These are phyloP conservation scores for Ranitomeya variabilis DNA, from an alignment of 2,113 vertebrate genomes.

Conservation along the genomic window DNA sequence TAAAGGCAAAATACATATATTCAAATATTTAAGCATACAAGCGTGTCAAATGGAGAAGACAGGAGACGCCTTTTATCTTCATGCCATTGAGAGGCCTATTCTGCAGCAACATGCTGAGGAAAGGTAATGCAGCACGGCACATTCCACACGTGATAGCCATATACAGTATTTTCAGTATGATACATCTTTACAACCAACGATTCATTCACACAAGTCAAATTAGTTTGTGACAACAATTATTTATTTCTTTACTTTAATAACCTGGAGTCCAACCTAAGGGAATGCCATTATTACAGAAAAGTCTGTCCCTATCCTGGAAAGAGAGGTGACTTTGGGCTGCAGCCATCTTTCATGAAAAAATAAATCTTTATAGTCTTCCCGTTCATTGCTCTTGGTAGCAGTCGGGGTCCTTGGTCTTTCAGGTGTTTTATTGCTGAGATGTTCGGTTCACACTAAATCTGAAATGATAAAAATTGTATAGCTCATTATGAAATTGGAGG, in stretches of 20 bases:
- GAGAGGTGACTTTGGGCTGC: not conserved
- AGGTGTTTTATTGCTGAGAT: no score
- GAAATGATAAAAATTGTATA: no score
- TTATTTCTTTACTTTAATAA: not conserved
- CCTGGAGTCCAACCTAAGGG: not conserved
- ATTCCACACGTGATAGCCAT: not conserved
- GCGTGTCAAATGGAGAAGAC: conserved; percentile 90
- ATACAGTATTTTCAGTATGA: not conserved
- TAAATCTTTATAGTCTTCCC: not conserved
- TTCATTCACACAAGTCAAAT: not conserved
- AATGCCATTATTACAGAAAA: not conserved
- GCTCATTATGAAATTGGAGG: no score
- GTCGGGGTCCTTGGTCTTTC: not conserved
- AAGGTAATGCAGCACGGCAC: conserved; percentile 71
- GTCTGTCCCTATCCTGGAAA: not conserved
- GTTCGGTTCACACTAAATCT: no score
- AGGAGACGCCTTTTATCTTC: conserved; percentile 83
- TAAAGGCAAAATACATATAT: conserved; percentile 95
- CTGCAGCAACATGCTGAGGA: conserved; percentile 80
- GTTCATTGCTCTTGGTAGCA: not conserved
- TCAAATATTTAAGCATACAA: conserved; percentile 92
- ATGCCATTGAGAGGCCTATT: conserved; percentile 81
- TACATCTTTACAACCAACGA: not conserved
- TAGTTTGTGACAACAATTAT: not conserved
- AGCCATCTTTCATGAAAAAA: not conserved